Conservation (phyloP, 2,797 vertebrate species). For the Myotis daubentonii region DNA sequence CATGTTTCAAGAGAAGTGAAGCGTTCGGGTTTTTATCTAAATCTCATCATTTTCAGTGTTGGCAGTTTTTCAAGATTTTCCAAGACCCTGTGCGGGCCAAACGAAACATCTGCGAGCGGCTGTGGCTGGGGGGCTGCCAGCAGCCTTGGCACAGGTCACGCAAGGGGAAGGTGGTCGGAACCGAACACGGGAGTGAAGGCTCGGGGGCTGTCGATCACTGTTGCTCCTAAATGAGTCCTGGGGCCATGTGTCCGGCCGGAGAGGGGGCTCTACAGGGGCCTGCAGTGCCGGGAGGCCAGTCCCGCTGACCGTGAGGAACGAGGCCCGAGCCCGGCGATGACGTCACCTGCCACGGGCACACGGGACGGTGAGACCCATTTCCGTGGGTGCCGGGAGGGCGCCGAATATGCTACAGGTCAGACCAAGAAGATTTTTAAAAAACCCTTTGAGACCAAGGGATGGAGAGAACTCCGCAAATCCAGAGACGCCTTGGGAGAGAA, state of each 20-base stretch:
- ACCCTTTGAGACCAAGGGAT: background rate
- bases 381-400: background rate
- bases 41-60: slow-evolving; percentile 54
- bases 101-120: slow-evolving; percentile 27
- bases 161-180: background rate
- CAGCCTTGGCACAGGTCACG: slow-evolving; percentile 37
- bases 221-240: slow-evolving; percentile 1
- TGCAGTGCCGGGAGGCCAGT: background rate
- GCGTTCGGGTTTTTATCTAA: slow-evolving; percentile 36
- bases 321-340: background rate
- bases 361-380: background rate
- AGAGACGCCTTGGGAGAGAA: background rate
- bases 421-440: background rate
- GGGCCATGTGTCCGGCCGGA: background rate
- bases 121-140: slow-evolving; percentile 27
- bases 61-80: slow-evolving; percentile 25
- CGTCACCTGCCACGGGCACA: background rate
- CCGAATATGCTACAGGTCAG: background rate
- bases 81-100: background rate
- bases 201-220: background rate
- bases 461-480: background rate
- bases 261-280: background rate
- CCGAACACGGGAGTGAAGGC: background rate
- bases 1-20: slow-evolving; percentile 47
- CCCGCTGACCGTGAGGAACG: background rate